Percentiles rank a stretch among this genome's conserved stretches.
Conservation (phyloP, 2,113 vertebrate genomes). For the Delphinus delphis region DNA sequence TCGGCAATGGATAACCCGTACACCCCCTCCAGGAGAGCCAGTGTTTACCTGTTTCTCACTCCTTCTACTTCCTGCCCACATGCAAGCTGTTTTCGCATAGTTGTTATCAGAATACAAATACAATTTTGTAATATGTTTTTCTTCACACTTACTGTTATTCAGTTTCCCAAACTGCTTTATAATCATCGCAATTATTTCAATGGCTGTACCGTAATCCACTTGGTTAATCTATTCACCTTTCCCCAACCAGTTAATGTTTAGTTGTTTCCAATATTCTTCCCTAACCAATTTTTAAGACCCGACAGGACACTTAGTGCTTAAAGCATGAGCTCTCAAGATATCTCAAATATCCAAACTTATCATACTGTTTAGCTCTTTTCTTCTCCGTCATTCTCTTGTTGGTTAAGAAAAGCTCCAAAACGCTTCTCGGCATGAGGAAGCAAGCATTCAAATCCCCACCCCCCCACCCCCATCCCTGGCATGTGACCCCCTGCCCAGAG, state of each 20-base stretch:
- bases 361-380: background rate
- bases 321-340: background rate
- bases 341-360: background rate
- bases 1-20: rapidly evolving
- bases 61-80: background rate
- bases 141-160: background rate
- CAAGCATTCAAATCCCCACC: background rate
- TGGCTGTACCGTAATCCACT: background rate
- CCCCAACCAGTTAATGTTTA: background rate
- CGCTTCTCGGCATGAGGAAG: background rate
- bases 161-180: background rate
- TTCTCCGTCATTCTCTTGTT: background rate
- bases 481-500: background rate
- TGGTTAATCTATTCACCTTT: background rate
- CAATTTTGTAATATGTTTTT: background rate
- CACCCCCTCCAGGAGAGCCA: rapidly evolving
- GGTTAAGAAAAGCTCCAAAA: background rate
- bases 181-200: background rate
- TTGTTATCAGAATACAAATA: background rate
- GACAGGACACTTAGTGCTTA: background rate
- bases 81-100: background rate
- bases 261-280: background rate
- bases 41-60: rapidly evolving
- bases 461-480: background rate
- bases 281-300: background rate